Evolutionary conservation across 2,113 vertebrate species (phyloP).

Genomic region (Semnornis frantzii): DNA sequence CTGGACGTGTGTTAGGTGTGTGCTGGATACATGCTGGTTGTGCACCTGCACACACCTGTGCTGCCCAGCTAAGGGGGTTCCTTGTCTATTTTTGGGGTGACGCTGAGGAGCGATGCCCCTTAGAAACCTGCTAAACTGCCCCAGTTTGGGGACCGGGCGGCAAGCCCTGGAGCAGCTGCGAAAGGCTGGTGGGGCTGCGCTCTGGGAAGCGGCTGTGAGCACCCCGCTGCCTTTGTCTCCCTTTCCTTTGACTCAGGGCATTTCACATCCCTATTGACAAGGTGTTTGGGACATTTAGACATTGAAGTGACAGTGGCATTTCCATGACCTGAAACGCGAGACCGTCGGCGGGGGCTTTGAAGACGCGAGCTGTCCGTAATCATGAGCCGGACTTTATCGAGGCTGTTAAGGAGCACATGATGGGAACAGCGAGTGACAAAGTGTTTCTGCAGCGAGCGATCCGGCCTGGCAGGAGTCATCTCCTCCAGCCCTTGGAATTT

Average conservation of each 20-base stretch:
- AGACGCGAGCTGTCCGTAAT: conserved; percentile 52
- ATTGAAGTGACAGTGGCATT: conserved; percentile 71
- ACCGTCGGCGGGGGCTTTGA: conserved; percentile 21
- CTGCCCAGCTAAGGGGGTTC: not conserved
- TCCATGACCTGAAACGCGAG: conserved; percentile 68
- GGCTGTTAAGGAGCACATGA: conserved; percentile 47
- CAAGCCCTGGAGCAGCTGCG: accelerated
- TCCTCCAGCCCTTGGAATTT: conserved; percentile 45
- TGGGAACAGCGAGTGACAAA: conserved; percentile 64
- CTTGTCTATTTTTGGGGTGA: not conserved
- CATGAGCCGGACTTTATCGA: conserved; percentile 22
- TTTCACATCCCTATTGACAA: conserved; percentile 68
- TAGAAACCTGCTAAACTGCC: not conserved
- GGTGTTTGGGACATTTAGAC: conserved; percentile 67
- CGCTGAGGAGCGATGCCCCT: not conserved
- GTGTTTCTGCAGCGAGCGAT: conserved; percentile 61
- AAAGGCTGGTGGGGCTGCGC: not conserved
- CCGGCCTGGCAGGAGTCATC: conserved; percentile 58
- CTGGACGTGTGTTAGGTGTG: not conserved
- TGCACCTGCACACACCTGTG: accelerated
- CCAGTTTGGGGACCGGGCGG: not conserved
- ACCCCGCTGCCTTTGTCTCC: conserved; percentile 1
- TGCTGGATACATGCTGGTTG: not conserved
- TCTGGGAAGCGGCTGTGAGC: not conserved
- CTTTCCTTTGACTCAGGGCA: not conserved